These are phyloP conservation scores for Dissostichus mawsoni DNA, from an alignment of 2,113 vertebrate species.

Conservation along the genomic window DNA sequence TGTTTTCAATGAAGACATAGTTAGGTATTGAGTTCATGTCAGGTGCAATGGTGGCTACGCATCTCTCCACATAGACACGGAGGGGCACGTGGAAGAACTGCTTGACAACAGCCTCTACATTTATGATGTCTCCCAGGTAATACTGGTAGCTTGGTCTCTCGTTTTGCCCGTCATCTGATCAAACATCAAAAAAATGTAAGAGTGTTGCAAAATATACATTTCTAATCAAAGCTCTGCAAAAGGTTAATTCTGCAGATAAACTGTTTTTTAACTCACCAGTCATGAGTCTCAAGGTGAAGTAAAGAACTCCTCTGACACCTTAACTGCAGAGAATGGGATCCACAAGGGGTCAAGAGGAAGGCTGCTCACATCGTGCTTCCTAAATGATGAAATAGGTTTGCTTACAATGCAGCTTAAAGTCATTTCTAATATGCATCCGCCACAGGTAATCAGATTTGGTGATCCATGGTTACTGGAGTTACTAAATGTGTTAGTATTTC, in stretches of 20 bases:
- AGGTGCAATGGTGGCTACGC: no score
- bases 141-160: conserved; percentile 71
- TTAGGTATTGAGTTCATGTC: no score
- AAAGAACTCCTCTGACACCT: conserved; percentile 71
- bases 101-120: conserved; percentile 71
- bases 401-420: background rate
- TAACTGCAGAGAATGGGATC: conserved; percentile 72
- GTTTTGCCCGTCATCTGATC: conserved; percentile 74
- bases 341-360: conserved; percentile 71
- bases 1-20: no score
- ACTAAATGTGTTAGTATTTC: background rate
- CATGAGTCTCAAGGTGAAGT: conserved; percentile 79
- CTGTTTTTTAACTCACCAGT: conserved; percentile 64
- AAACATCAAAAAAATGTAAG: conserved; percentile 1
- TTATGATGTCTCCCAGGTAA: conserved; percentile 72
- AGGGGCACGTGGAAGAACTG: background rate
- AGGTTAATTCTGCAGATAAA: background rate
- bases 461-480: background rate
- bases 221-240: background rate
- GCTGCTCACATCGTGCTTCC: conserved; percentile 81
- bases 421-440: background rate
- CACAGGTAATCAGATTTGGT: conserved; percentile 9
- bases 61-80: no score
- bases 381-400: conserved; percentile 44
- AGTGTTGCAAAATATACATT: background rate